A percentile compares a stretch with the other conserved stretches of the same genome.
These are phyloP conservation scores for Psittacula derbiana DNA, from an alignment of 2,797 vertebrate genomes.

Conservation along the genomic window DNA sequence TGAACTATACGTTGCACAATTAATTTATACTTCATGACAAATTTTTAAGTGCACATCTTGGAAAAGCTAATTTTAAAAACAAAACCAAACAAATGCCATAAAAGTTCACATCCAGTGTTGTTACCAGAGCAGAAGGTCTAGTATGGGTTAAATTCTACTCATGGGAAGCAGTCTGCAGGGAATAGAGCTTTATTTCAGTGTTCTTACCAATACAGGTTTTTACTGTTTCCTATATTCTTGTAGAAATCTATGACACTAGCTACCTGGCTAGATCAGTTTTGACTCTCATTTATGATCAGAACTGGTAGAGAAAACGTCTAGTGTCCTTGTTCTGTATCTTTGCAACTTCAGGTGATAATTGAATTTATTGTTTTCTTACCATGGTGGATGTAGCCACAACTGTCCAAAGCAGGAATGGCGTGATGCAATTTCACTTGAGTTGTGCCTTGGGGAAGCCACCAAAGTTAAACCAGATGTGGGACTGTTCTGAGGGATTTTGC, in stretches of 20 bases:
- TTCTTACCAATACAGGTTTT: background rate
- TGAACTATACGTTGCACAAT: background rate
- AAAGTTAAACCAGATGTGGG: background rate
- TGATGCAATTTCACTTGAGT: background rate
- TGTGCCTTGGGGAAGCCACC: background rate
- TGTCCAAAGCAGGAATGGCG: rapidly evolving
- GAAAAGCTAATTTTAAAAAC: background rate
- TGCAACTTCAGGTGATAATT: background rate
- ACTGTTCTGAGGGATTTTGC: background rate
- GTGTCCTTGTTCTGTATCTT: background rate
- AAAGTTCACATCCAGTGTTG: background rate
- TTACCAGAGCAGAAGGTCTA: background rate
- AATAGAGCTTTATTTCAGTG: background rate
- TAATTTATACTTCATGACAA: background rate
- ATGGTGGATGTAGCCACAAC: background rate
- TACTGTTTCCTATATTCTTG: background rate
- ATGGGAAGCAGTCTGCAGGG: background rate
- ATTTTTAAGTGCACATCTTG: background rate
- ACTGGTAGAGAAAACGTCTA: background rate
- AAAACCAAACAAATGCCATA: background rate
- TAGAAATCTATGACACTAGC: background rate
- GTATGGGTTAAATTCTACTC: background rate
- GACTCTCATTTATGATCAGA: background rate
- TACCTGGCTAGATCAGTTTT: background rate
- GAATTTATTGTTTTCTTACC: background rate